Evolutionary conservation across 2,888 invertebrate species (phyloP), one percentile per base, ranked within the genome.

Genomic region (Dryococelus australis): DNA sequence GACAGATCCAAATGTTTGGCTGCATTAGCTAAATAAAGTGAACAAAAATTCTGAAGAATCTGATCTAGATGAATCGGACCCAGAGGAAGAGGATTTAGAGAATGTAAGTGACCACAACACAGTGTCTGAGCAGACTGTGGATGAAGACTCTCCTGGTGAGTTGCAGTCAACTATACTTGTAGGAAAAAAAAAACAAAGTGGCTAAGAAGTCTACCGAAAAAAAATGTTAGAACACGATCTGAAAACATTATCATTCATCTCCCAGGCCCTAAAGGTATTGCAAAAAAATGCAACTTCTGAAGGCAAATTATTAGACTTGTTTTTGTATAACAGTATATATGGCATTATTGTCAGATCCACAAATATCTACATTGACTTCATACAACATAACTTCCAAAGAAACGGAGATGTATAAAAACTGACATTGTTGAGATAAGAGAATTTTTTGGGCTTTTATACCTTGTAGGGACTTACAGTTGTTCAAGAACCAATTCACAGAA

Each of bases 171-270:
- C 28, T 10, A 20, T 10, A 28, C 43, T 6, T 0, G 12, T 83
- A 24, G 28, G 28, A 28, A 83, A 83, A 83, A 43, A 83, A 43
- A 16, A 43, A 43, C 16, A 83, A 83, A 83, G 24, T 83, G 83
- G 28, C 28, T 83, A 43, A 83, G 83, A 8, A 35, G 8, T 5
- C 43, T 27, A 8, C 8, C 9, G 12, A 83, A 83, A 83, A 83
- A 27, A 83, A 83, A 81, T 79, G 79, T 79, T 24, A 79, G 43
- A 28, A 83, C 8, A 28, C 6, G 28, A 35, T 83, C 8, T 35
- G 8, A 83, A 83, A 83, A 28, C 43, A 83, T 83, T n/a, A 83
- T 4, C 8, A 83, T 43, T 43, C 83, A 83, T 43, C 83, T 83
- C 8, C 24, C 83, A 3, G 83, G 28, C 28, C 83, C 28, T 35